Percentiles rank a stretch among this genome's conserved stretches.
Evolutionary conservation across 2,888 invertebrate species (phyloP).

Genomic region (Drosophila monieri): DNA sequence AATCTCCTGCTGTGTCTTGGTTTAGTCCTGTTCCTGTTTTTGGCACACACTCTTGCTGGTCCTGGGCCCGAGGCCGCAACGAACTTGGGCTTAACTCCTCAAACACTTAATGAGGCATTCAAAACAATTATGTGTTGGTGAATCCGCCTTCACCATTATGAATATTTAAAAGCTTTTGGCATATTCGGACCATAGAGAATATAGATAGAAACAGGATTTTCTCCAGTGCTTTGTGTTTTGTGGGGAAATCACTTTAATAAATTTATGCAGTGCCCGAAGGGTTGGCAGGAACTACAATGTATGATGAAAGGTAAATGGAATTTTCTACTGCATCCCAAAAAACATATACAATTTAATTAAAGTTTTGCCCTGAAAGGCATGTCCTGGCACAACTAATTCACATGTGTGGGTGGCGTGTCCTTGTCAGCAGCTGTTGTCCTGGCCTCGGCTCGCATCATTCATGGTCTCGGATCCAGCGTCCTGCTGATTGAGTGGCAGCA

Average conservation of each 20-base stretch:
- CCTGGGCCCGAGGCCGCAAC: conserved; percentile 6
- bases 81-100: conserved; percentile 63
- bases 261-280: conserved; percentile 26
- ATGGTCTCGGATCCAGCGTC: conserved; percentile 18
- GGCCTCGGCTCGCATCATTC: conserved; percentile 26
- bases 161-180: conserved; percentile 63
- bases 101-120: conserved; percentile 79
- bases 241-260: conserved; percentile 42
- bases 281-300: conserved; percentile 10
- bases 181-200: background rate
- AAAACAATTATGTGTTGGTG: conserved; percentile 70
- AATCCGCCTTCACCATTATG: conserved; percentile 53
- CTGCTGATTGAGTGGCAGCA: conserved; percentile 44
- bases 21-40: conserved; percentile 20
- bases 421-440: conserved; percentile 41
- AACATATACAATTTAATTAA: conserved; percentile 61
- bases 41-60: conserved; percentile 23
- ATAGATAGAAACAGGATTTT: conserved; percentile 17
- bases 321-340: conserved; percentile 15
- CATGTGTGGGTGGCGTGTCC: conserved; percentile 18
- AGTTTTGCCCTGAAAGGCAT: conserved; percentile 41
- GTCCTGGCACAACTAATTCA: conserved; percentile 14
- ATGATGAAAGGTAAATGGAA: conserved; percentile 37
- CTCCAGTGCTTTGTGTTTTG: conserved; percentile 18
- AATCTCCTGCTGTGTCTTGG: conserved; percentile 60